phyloP scores from a whole-genome alignment of 2,113 vertebrate genomes.

The Pristiophorus japonicus region DNA sequence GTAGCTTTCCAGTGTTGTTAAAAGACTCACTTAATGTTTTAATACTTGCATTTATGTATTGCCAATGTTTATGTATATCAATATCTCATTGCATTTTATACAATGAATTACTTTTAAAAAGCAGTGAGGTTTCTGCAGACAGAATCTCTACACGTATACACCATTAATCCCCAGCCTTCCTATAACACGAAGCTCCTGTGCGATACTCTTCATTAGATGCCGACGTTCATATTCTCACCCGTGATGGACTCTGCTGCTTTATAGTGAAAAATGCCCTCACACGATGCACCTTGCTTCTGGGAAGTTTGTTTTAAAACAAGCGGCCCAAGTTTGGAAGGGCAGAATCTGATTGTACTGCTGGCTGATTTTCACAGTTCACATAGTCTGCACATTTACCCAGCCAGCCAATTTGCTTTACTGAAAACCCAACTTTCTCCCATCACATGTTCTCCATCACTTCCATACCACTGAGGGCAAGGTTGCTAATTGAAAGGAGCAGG shows the following conservation, averaged over 20 bases:
- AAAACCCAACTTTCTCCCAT: not conserved
- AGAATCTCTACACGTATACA: too few relatives aligned
- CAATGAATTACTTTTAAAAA: not conserved
- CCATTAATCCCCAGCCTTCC: not conserved
- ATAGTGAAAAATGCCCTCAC: too few relatives aligned
- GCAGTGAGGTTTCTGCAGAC: not conserved
- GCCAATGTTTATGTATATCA: not conserved
- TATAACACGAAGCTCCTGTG: not conserved
- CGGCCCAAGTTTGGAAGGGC: not conserved
- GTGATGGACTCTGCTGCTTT: too few relatives aligned
- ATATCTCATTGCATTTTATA: not conserved
- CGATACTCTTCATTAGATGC: too few relatives aligned
- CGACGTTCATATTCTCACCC: too few relatives aligned
- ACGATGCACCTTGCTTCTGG: not conserved
- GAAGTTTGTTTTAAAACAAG: not conserved
- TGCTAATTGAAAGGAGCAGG: not conserved
- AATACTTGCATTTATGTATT: not conserved
- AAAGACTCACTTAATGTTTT: not conserved
- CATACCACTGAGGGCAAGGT: not conserved
- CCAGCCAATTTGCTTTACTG: not conserved
- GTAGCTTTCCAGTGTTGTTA: not conserved
- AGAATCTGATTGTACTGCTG: not conserved
- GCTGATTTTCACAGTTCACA: not conserved
- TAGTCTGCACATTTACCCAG: not conserved
- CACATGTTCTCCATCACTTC: not conserved